Base-by-base conservation (phyloP, 2,888 invertebrate genomes). In the Oxytorus armatus region DNA sequence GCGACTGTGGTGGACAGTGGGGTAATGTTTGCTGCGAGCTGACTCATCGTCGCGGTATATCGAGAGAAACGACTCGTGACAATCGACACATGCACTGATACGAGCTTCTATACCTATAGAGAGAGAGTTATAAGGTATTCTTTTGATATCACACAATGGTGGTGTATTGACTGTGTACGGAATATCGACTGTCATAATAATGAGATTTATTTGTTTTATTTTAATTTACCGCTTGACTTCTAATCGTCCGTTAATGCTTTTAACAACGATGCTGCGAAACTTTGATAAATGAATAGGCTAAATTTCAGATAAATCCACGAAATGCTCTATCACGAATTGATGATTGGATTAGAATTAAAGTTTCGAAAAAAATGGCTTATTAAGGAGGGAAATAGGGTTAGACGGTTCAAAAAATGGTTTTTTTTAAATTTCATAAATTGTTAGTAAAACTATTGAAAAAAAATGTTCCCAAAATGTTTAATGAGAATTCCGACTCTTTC, bases 41-140 rank as follows among this genome's bases (percentile, higher is more conserved):
- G 80, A 80, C 73, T 80, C 80, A 80, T 80, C 80, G 80, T 29
- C n/a, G n/a, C n/a, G n/a, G 33, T 36, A 70, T 77, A 77, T 77
- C 55, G 61, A 63, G 70, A 79, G 69, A 65, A 55, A 57, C 61
- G 80, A 73, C 73, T 77, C 74, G 77, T 81, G 77, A 81, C 68
- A 77, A 81, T 81, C 73, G 77, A 70, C 77, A 55, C 39, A 65
- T 75, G 68, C 65, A 69, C 55, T 66, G 47, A 73, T 63, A 77
- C 77, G 33, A 39, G 44, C 51, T 21, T 11, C 21, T 5, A 39
- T 36, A 18, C 29, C 49, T 44, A 63, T 57, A 59, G 10, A 69
- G 25, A 29, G 29, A 29, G 29, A 3, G 5, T 29, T 66, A 44
- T 21, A 14, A 61, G 63, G n/a, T 29, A 51, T 73, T 73, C 53